phyloP scores from a whole-genome alignment of 1,140 invertebrate species.

The Sarcophaga peregrina region DNA sequence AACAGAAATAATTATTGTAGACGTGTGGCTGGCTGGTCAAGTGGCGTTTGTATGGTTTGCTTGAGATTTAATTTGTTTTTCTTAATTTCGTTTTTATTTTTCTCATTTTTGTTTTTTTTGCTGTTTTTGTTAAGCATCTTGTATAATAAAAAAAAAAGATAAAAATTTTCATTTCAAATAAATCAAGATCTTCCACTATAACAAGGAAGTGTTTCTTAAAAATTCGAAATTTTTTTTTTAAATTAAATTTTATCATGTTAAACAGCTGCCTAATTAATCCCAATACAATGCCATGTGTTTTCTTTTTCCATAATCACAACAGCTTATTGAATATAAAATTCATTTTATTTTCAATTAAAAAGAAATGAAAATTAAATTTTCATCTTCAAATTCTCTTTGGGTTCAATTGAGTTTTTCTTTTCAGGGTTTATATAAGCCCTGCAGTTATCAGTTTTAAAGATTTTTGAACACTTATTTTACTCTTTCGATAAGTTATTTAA shows the following conservation, averaged over 20 bases:
- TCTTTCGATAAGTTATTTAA: no score
- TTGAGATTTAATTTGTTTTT: background rate
- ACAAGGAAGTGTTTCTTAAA: background rate
- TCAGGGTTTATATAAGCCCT: no score
- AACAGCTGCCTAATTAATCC: background rate
- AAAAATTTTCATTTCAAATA: constrained; percentile 18
- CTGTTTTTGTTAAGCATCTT: background rate
- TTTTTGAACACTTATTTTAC: no score
- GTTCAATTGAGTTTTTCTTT: no score
- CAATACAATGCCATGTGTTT: no score
- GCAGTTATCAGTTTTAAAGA: no score
- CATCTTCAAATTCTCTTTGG: no score
- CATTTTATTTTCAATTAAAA: no score
- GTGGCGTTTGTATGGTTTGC: background rate
- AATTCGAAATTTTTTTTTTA: background rate
- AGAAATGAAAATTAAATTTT: no score
- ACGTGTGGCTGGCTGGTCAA: constrained; percentile 11
- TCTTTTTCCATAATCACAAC: no score
- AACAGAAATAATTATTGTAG: constrained; percentile 29
- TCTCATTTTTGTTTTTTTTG: background rate
- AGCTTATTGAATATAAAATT: no score
- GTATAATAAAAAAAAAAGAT: background rate
- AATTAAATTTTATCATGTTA: constrained; percentile 7
- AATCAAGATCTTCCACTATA: background rate
- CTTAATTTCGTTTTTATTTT: background rate